Conservation (phyloP, 2,888 invertebrate species). For the Latrodectus hesperus region DNA sequence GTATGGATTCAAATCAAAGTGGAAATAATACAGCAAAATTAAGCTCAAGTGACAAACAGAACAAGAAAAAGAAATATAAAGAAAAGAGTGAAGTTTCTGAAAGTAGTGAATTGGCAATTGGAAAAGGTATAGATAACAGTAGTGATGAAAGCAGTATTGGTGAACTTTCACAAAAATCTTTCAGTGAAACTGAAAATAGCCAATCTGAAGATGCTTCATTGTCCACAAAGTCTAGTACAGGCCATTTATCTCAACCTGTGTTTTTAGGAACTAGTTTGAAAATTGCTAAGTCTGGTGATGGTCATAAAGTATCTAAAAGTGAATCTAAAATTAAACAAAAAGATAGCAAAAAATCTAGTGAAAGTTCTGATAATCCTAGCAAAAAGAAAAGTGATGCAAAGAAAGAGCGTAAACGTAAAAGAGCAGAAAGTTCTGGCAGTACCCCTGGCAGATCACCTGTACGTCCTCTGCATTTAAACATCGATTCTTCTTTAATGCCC, state of each 20-base stretch:
- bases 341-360: constrained; percentile 66
- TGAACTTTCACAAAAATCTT: constrained; percentile 57
- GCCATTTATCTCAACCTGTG: constrained; percentile 53
- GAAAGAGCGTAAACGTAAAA: constrained; percentile 72
- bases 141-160: constrained; percentile 65
- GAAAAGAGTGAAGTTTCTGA: constrained; percentile 58
- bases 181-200: constrained; percentile 61
- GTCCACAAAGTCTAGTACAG: constrained; percentile 39
- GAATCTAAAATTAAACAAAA: constrained; percentile 70
- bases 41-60: constrained; percentile 50
- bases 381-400: constrained; percentile 71
- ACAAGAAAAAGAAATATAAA: constrained; percentile 70
- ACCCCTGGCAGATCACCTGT: constrained; percentile 65
- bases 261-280: constrained; percentile 69
- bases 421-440: constrained; percentile 71
- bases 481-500: constrained; percentile 70
- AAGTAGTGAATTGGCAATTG: constrained; percentile 27
- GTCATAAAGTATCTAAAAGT: constrained; percentile 68
- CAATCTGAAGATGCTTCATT: constrained; percentile 56
- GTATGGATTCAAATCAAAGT: constrained; percentile 62
- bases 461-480: constrained; percentile 52
- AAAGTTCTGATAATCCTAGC: constrained; percentile 60
- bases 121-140: constrained; percentile 40
- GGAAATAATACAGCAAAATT: constrained; percentile 25
- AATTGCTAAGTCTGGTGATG: constrained; percentile 69